Conservation (phyloP, 2,888 invertebrate genomes). For the Morpho deidamia region DNA sequence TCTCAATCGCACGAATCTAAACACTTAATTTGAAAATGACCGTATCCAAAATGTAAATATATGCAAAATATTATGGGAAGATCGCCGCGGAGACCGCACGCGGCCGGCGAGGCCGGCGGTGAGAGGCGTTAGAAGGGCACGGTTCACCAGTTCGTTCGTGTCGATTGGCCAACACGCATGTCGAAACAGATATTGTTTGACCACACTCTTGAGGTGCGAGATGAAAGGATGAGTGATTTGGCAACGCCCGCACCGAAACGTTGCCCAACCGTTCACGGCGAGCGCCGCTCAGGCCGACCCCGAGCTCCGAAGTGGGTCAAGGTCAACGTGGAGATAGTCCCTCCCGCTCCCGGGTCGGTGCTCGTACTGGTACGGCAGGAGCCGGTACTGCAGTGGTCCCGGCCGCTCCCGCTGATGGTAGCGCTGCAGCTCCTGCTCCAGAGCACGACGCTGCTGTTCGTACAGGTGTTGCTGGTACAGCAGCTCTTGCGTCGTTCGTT, state of each 20-base stretch:
- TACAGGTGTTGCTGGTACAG: conserved; percentile 35
- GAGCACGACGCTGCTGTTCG: conserved; percentile 34
- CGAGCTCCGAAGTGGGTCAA: conserved; percentile 53
- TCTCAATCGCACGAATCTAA: not conserved
- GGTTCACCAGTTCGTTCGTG: conserved; percentile 19
- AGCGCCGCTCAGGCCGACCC: conserved; percentile 36
- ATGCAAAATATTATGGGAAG: conserved; percentile 6
- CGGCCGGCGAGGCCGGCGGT: conserved; percentile 18
- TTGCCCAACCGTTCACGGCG: conserved; percentile 37
- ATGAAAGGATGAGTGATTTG: conserved; percentile 29
- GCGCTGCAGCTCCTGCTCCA: conserved; percentile 33
- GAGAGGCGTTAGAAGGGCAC: conserved; percentile 29
- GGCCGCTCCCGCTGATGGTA: conserved; percentile 36
- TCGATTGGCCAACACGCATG: conserved; percentile 26
- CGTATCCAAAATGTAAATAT: conserved; percentile 7
- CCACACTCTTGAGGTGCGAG: conserved; percentile 16
- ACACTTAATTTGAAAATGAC: not conserved
- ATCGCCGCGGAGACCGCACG: not conserved
- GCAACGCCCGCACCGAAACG: conserved; percentile 31
- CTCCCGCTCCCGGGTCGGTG: conserved; percentile 30
- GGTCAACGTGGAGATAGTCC: conserved; percentile 33
- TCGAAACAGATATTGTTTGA: conserved; percentile 24
- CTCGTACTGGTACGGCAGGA: conserved; percentile 34
- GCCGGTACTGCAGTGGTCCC: conserved; percentile 34
- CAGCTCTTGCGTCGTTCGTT: conserved; percentile 28